Evolutionary conservation across 2,888 invertebrate genomes (phyloP).

Genomic region (Caenorhabditis doughertyi): DNA sequence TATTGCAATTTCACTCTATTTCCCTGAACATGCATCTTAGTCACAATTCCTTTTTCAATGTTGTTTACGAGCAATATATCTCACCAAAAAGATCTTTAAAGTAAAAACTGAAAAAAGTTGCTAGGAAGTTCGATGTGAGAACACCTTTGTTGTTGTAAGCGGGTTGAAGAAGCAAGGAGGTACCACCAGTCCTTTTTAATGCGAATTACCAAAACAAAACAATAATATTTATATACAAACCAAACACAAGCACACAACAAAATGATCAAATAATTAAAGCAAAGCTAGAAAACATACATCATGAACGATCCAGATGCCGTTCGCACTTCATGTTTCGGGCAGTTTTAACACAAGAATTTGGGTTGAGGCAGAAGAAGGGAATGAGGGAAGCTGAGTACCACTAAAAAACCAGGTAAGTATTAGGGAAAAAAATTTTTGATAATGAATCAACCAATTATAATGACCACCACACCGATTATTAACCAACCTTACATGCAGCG

Average conservation of each 20-base stretch:
- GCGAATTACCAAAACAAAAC: slow-evolving; percentile 2
- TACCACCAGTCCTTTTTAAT: not conserved
- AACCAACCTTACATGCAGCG: slow-evolving; percentile 52
- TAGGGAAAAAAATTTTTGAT: not conserved
- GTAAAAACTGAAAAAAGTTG: slow-evolving; percentile 5
- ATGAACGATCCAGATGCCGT: slow-evolving; percentile 26
- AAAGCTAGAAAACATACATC: slow-evolving; percentile 14
- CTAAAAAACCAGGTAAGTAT: slow-evolving; percentile 27
- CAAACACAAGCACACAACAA: slow-evolving; percentile 11
- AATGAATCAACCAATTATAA: not conserved
- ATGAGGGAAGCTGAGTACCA: not conserved
- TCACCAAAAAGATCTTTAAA: not conserved
- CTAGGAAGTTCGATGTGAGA: not conserved
- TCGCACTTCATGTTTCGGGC: slow-evolving; percentile 16
- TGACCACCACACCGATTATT: slow-evolving; percentile 11
- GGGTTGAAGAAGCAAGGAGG: not conserved
- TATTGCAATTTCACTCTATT: too few relatives aligned
- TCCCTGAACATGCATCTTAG: too few relatives aligned
- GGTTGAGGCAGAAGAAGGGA: not conserved
- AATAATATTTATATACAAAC: slow-evolving; percentile 21
- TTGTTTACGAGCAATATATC: too few relatives aligned
- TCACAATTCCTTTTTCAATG: too few relatives aligned
- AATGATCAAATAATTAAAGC: not conserved
- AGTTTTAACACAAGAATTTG: slow-evolving; percentile 5
- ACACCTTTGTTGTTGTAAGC: not conserved